Percentiles rank a stretch among this genome's conserved stretches.
These are phyloP conservation scores for Trissolcus brochymenae DNA, from an alignment of 2,888 invertebrate genomes.

Conservation along the genomic window DNA sequence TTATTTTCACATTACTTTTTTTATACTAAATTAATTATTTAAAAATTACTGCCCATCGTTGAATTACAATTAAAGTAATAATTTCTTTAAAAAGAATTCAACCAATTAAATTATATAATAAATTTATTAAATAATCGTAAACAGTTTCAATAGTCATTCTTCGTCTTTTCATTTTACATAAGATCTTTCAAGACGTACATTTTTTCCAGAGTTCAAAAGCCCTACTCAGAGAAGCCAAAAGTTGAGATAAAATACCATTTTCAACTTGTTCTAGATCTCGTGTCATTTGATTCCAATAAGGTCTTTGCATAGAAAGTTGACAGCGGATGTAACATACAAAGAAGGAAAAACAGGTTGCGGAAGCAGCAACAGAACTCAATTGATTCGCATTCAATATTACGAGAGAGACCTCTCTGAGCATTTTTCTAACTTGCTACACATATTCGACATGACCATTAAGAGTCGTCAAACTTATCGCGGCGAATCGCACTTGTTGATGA, in stretches of 20 bases:
- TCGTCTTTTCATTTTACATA: background rate
- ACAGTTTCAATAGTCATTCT: background rate
- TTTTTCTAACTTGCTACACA: slow-evolving; percentile 9
- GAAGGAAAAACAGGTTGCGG: slow-evolving; percentile 51
- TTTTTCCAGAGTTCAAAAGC: background rate
- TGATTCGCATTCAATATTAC: slow-evolving; percentile 46
- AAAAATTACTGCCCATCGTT: too few relatives aligned
- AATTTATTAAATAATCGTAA: too few relatives aligned
- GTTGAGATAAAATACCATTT: background rate
- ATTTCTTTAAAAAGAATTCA: too few relatives aligned
- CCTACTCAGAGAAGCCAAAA: background rate
- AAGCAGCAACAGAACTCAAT: slow-evolving; percentile 37
- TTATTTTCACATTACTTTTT: too few relatives aligned
- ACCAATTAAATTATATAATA: too few relatives aligned
- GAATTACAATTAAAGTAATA: too few relatives aligned
- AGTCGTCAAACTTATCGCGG: slow-evolving; percentile 27
- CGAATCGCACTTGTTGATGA: slow-evolving; percentile 6
- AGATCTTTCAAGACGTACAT: background rate
- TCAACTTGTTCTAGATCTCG: slow-evolving; percentile 2
- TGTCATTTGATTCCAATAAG: slow-evolving; percentile 41
- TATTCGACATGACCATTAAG: slow-evolving; percentile 23
- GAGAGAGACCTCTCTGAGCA: slow-evolving; percentile 9
- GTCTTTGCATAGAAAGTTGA: slow-evolving; percentile 59
- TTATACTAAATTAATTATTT: too few relatives aligned
- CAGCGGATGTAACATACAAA: slow-evolving; percentile 58